Evolutionary conservation across 92 coral and sea anemone species (phyloP).

Genomic region (Chrysogorgia sp.): DNA sequence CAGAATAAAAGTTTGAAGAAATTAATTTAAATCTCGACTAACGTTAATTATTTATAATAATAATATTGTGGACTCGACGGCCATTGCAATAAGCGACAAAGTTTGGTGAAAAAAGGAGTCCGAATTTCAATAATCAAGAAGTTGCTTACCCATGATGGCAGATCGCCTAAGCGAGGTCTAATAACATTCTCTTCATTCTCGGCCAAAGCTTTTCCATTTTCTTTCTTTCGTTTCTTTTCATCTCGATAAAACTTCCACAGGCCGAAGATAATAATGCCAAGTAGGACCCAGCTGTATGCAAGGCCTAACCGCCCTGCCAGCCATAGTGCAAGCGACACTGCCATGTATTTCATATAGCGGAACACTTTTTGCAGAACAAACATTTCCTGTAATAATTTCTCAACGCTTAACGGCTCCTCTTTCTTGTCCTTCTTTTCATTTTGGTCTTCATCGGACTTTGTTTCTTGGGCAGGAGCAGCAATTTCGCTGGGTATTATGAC

Average conservation of each 20-base stretch:
- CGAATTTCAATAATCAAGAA: neutral
- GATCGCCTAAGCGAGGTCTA: slow-evolving; percentile 69
- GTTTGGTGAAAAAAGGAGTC: neutral
- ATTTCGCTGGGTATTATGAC: neutral
- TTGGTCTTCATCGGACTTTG: slow-evolving; percentile 3
- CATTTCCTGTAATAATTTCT: slow-evolving; percentile 18
- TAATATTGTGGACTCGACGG: neutral
- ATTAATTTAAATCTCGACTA: too few relatives aligned
- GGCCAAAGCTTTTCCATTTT: slow-evolving; percentile 61
- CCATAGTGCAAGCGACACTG: slow-evolving; percentile 66
- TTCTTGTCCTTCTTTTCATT: neutral
- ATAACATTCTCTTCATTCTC: slow-evolving; percentile 64
- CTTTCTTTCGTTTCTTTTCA: slow-evolving; percentile 59
- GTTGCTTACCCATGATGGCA: slow-evolving; percentile 82
- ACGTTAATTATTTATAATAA: neutral
- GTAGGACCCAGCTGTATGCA: slow-evolving; percentile 66
- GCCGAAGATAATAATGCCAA: slow-evolving; percentile 53
- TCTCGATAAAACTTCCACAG: slow-evolving; percentile 61
- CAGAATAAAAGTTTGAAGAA: too few relatives aligned
- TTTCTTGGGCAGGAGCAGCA: neutral
- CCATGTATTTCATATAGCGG: slow-evolving; percentile 64
- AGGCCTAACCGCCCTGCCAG: slow-evolving; percentile 71
- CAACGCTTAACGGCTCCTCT: neutral
- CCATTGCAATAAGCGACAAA: neutral
- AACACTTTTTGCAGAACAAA: slow-evolving; percentile 45